Evolutionary conservation across 2,888 invertebrate genomes (phyloP).

Genomic region (Lasioglossum figueresi): DNA sequence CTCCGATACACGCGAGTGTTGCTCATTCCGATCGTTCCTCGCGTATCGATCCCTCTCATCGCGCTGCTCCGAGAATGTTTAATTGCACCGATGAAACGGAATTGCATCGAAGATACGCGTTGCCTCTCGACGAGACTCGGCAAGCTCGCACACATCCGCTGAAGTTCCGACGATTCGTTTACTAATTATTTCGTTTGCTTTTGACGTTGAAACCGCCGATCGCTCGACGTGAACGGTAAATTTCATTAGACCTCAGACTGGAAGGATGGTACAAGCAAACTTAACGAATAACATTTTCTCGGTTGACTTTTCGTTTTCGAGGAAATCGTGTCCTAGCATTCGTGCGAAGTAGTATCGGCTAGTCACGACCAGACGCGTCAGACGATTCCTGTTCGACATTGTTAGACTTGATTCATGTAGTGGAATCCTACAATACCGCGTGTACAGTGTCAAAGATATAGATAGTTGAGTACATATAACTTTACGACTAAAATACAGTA

Average conservation of each 20-base stretch:
- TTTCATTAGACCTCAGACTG: no score
- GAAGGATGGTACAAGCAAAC: no score
- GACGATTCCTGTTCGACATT: no score
- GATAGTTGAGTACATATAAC: no score
- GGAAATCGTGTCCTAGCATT: neutral
- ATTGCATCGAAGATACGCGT: neutral
- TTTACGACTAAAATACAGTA: no score
- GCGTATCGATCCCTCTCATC: conserved; percentile 1
- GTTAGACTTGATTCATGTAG: no score
- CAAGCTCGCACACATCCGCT: neutral
- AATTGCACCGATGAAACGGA: neutral
- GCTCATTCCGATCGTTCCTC: conserved; percentile 1
- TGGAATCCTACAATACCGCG: no score
- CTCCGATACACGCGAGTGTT: neutral
- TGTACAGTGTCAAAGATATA: no score
- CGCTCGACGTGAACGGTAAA: no score
- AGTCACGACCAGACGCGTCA: no score
- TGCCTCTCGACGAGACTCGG: neutral
- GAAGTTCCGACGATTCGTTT: neutral
- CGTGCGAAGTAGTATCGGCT: neutral
- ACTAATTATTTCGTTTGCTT: neutral
- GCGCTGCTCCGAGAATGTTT: neutral
- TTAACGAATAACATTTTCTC: no score
- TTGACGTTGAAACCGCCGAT: neutral
- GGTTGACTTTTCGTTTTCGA: neutral